Evolutionary conservation across 2,797 vertebrate genomes (phyloP).

Genomic region (Aldrovandia affinis): DNA sequence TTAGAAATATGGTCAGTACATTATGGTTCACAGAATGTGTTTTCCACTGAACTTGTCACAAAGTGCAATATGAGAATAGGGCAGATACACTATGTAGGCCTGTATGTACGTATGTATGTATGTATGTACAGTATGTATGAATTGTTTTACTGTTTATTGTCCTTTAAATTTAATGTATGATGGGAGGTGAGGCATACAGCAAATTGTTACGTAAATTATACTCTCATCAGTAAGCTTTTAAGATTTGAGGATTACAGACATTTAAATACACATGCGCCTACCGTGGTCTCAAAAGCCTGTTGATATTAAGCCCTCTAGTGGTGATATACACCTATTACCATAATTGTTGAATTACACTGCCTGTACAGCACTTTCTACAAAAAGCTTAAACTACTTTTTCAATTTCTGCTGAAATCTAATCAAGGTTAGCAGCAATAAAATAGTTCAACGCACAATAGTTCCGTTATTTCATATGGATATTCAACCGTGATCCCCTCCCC

Average conservation of each 20-base stretch:
- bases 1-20: too few relatives aligned
- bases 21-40: neutral
- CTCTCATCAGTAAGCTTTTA: neutral
- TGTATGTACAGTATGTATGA: neutral
- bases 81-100: neutral
- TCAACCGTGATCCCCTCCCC: slow-evolving; percentile 31
- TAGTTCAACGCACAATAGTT: neutral
- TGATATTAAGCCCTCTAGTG: slow-evolving; percentile 9
- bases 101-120: neutral
- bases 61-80: neutral
- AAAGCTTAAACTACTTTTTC: neutral
- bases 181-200: neutral
- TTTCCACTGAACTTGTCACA: neutral
- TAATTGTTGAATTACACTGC: neutral
- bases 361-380: neutral
- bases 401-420: slow-evolving; percentile 6
- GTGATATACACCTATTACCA: neutral
- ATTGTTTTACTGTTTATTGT: neutral
- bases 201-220: neutral
- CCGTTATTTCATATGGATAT: slow-evolving; percentile 39
- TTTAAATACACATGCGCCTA: neutral
- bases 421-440: slow-evolving; percentile 19
- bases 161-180: neutral
- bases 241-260: neutral
- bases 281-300: neutral